Conservation (phyloP, 2,113 vertebrate species). For the Sardina pilchardus region DNA sequence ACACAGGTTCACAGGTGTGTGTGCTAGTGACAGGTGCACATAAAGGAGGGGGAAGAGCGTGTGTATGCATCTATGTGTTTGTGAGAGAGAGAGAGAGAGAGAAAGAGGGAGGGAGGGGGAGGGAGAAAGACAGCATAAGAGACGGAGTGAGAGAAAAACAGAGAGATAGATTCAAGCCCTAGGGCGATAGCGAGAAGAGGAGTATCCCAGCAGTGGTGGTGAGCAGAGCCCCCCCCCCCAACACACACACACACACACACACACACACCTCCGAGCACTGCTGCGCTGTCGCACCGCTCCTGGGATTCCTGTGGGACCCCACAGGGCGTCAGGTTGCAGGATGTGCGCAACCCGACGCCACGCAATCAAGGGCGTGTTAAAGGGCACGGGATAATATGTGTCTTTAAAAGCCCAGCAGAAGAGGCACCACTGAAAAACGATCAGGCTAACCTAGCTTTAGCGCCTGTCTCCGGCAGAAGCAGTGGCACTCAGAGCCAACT, state of each 20-base stretch:
- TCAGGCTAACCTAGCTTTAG: neutral
- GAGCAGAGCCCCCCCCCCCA: no score
- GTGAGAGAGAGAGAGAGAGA: neutral
- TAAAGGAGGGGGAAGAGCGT: neutral
- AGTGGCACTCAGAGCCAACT: neutral
- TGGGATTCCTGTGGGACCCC: neutral
- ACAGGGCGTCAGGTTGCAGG: neutral
- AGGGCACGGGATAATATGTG: neutral
- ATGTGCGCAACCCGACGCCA: neutral
- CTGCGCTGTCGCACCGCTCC: neutral
- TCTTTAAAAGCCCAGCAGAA: neutral
- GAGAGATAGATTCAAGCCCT: no score
- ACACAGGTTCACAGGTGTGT: neutral
- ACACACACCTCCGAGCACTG: no score
- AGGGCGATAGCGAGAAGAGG: no score
- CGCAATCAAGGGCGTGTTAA: slow-evolving; percentile 3
- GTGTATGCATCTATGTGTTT: neutral
- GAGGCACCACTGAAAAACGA: neutral
- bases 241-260: no score
- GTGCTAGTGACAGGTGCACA: neutral
- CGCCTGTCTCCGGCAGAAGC: neutral
- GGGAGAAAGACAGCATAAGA: no score
- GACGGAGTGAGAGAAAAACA: no score
- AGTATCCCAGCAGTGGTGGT: no score
- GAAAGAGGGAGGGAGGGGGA: no score